Evolutionary conservation across 2,113 vertebrate species (phyloP), one percentile per base, ranked within the genome.

Genomic region (Tragelaphus scriptus): DNA sequence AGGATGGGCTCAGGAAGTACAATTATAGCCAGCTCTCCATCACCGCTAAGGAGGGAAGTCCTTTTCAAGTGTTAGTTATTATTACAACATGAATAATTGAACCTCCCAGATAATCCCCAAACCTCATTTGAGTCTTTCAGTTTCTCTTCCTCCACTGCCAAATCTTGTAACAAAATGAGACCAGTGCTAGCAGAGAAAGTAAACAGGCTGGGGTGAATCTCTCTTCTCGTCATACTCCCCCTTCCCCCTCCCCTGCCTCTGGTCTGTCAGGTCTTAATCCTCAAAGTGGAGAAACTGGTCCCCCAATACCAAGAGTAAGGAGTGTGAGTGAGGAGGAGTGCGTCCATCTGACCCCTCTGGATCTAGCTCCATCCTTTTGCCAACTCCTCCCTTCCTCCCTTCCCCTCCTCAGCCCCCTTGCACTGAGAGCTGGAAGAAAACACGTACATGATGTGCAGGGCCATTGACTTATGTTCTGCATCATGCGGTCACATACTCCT

Each of bases 51-150:
- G 94, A 97, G 93, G 95, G 95, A 90, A 95, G 85, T 88, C 88
- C 88, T 88, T 88, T 91, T 82, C 59, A 97, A 88, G 81, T 85
- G 96, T 94, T 96, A 92, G 93, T 90, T 97, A 90, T 97, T 92
- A 95, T 94, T 94, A 88, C 55, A 80, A 68, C 85, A 94, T 96
- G 96, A 98, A 97, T 93, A 97, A 96, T 95, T 96, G 88, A 97
- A 82, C 91, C 75, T 53, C 49, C 89, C 92, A 96, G 85, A 96
- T 88, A 95, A 95, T 97, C 85, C 88, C 96, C 79, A 95, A 94
- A 90, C 63, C 85, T 94, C 95, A 40, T 82, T 89, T 80, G 84
- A 89, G 61, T 88, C 86, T 96, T 85, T 81, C 85, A 91, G 65
- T 95, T 94, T 94, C 75, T 96, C 88, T 92, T 93, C 21, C 53